Evolutionary conservation across 2,888 invertebrate genomes (phyloP).

Genomic region (Machimus atricapillus): DNA sequence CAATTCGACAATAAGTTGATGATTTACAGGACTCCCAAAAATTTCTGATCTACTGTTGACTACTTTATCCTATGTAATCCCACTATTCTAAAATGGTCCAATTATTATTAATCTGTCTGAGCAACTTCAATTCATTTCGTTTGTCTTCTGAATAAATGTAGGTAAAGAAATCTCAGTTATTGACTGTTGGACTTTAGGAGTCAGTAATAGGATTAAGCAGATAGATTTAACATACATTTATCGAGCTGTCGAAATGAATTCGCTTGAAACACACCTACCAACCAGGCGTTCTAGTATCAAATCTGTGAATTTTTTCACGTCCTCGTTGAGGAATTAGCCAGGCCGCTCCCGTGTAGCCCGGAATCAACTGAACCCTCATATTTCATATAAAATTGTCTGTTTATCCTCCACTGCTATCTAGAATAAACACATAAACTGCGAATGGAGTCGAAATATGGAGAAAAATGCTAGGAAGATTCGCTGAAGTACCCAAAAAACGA

Average conservation of each 20-base stretch:
- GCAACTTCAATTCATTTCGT: too few relatives aligned
- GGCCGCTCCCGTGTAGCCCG: neutral
- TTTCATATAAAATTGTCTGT: conserved; percentile 47
- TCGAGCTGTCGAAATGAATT: neutral
- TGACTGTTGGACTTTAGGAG: too few relatives aligned
- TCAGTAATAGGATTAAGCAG: too few relatives aligned
- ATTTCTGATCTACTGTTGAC: too few relatives aligned
- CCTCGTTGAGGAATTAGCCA: conserved; percentile 25
- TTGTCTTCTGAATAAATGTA: too few relatives aligned
- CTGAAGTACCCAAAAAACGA: conserved; percentile 23
- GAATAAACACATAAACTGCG: conserved; percentile 47
- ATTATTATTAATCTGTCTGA: too few relatives aligned
- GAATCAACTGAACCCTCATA: conserved; percentile 42
- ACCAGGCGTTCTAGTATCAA: neutral
- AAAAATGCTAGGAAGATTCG: conserved; percentile 34
- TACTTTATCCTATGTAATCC: too few relatives aligned
- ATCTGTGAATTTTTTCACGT: conserved; percentile 34
- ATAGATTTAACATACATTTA: neutral
- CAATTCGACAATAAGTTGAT: too few relatives aligned
- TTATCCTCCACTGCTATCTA: conserved; percentile 45
- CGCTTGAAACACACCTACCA: neutral
- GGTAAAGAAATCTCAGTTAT: too few relatives aligned
- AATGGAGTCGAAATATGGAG: conserved; percentile 38
- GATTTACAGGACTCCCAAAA: too few relatives aligned
- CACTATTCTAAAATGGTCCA: too few relatives aligned